Evolutionary conservation across 2,113 vertebrate species (phyloP).

Genomic region (Numida meleagris): DNA sequence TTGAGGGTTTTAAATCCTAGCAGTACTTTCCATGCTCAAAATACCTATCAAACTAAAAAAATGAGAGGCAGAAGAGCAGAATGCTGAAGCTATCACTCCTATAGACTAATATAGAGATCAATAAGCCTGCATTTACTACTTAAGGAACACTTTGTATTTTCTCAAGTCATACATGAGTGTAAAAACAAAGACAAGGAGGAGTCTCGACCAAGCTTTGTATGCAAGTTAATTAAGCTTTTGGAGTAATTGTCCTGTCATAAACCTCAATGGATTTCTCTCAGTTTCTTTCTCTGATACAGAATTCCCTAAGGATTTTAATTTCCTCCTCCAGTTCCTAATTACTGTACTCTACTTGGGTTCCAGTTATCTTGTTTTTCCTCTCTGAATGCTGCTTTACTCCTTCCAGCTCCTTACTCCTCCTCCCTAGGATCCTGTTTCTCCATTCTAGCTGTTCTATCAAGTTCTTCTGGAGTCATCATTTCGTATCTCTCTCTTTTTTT

Average conservation of each 20-base stretch:
- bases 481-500: background rate
- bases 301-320: conserved; percentile 54
- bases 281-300: conserved; percentile 18
- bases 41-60: background rate
- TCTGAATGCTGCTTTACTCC: background rate
- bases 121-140: background rate
- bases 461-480: background rate
- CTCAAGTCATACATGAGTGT: background rate
- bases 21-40: background rate
- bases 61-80: background rate
- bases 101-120: background rate
- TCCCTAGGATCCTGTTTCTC: conserved; percentile 6
- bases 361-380: conserved; percentile 30
- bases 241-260: conserved; percentile 38
- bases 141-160: background rate
- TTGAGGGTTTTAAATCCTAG: background rate
- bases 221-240: conserved; percentile 45
- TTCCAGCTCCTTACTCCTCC: conserved; percentile 18
- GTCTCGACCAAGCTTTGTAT: background rate
- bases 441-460: background rate
- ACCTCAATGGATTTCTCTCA: conserved; percentile 18
- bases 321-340: conserved; percentile 63
- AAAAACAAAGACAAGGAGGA: conserved; percentile 35
- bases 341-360: conserved; percentile 8
- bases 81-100: background rate